Conservation (phyloP, 1,140 invertebrate genomes). For the Hyphantria cunea region DNA sequence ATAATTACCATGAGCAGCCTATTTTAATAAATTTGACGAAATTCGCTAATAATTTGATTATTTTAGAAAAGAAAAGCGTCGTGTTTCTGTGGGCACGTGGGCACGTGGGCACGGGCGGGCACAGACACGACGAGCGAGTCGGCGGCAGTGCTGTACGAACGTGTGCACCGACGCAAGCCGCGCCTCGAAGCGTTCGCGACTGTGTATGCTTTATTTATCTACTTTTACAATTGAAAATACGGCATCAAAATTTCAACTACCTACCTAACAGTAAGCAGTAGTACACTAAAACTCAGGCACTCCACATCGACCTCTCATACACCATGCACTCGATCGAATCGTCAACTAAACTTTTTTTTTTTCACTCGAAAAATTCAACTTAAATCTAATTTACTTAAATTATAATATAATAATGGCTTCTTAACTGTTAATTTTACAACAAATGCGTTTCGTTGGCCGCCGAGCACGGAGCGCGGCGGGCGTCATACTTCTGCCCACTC, state of each 20-base stretch:
- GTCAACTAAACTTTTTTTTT: slow-evolving; percentile 70
- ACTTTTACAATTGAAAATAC: slow-evolving; percentile 77
- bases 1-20: slow-evolving; percentile 78
- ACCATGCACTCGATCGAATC: slow-evolving; percentile 72
- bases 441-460: slow-evolving; percentile 78
- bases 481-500: slow-evolving; percentile 46
- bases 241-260: slow-evolving; percentile 80
- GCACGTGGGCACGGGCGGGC: slow-evolving; percentile 27
- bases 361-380: slow-evolving; percentile 79
- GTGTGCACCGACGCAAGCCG: slow-evolving; percentile 35
- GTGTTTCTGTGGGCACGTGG: slow-evolving; percentile 34
- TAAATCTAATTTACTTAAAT: slow-evolving; percentile 79
- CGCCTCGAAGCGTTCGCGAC: slow-evolving; percentile 57
- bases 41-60: slow-evolving; percentile 75
- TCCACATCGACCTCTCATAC: slow-evolving; percentile 76
- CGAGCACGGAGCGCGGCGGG: slow-evolving; percentile 61
- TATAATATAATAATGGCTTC: slow-evolving; percentile 74
- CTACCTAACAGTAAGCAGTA: slow-evolving; percentile 81
- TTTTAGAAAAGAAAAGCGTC: slow-evolving; percentile 76
- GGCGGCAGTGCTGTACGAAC: slow-evolving; percentile 36
- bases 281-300: slow-evolving; percentile 78
- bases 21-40: slow-evolving; percentile 79
- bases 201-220: slow-evolving; percentile 71
- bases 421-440: slow-evolving; percentile 78
- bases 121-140: slow-evolving; percentile 21